A percentile compares a stretch with the other conserved stretches of the same genome.
Evolutionary conservation across 2,113 vertebrate species (phyloP).

Genomic region (Smithornis capensis): DNA sequence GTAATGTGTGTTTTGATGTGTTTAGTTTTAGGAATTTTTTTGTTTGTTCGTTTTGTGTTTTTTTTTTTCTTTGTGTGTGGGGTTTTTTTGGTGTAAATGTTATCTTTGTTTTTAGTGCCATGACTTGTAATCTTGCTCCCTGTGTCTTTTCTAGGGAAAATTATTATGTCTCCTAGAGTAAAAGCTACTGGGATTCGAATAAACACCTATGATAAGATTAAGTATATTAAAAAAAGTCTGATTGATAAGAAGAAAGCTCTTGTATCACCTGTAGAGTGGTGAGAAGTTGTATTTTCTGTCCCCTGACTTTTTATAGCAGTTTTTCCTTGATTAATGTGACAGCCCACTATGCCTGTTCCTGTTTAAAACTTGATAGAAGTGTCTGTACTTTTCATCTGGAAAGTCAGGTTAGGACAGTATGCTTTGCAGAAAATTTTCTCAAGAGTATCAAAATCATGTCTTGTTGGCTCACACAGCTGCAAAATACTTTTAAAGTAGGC

Average conservation of each 20-base stretch:
- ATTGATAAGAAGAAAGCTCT: neutral
- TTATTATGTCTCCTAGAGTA: neutral
- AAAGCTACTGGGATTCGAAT: neutral
- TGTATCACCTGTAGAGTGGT: neutral
- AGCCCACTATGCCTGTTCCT: neutral
- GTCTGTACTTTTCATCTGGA: neutral
- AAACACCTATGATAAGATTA: neutral
- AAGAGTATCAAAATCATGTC: neutral
- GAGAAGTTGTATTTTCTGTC: neutral
- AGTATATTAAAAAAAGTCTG: neutral
- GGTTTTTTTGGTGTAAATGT: neutral
- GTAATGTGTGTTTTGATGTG: neutral
- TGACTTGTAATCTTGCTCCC: neutral
- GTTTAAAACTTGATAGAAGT: neutral
- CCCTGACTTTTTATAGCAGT: neutral
- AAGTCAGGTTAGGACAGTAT: neutral
- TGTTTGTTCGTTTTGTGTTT: neutral
- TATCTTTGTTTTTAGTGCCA: neutral
- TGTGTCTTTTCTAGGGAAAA: neutral
- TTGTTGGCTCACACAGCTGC: neutral
- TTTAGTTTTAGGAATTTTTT: neutral
- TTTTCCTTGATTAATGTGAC: neutral
- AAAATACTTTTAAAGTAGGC: slow-evolving; percentile 1
- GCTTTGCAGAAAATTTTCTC: neutral
- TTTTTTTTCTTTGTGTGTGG: neutral